Evolutionary conservation across 1,140 invertebrate genomes (phyloP), one percentile per base, ranked within the genome.

Genomic region (Scylla paramamosain): DNA sequence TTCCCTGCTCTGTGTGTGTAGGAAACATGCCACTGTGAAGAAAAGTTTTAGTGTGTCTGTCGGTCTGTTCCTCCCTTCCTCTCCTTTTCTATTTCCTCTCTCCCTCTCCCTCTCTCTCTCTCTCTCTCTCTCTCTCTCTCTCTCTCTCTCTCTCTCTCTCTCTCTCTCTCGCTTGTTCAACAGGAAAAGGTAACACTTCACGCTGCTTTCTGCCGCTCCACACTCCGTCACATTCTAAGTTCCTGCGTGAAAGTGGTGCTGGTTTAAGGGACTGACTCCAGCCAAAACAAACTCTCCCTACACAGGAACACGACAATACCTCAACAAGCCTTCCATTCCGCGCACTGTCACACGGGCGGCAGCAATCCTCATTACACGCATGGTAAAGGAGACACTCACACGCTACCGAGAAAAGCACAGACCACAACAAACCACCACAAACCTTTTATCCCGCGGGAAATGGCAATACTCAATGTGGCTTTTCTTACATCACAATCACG

Each of bases 141-240:
- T 91, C 87, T 46, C 87, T 89, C 87, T 87, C 89, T 91, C 91
- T 32, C 32, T 39, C 31, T 89, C 87, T 32, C n/a, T 89, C 46
- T 16, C 31, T 48, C 87, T 89, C 46, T 77, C 32, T 89, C 87
- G 31, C 25, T 89, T 29, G 0, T 29, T 89, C 46, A 32, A 20
- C 10, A 12, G 12, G 7, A 16, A 25, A 20, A 8, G 12, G 10
- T 39, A 20, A 20, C 28, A 46, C 87, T 48, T n/a, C 87, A 32
- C 46, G 32, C 28, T 48, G 39, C 67, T 77, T 77, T 89, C 32
- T 46, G 39, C 32, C 20, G 39, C 20, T 32, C 87, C 87, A 46
- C 32, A 46, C 87, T 89, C 32, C 25, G 87, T 89, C 67, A 77
- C 67, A n/a, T n/a, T 8, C 6, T 77, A 77, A 77, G 67, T 77